Base-by-base conservation (phyloP, 1,140 invertebrate species). In the Macrosteles quadrilineatus region DNA sequence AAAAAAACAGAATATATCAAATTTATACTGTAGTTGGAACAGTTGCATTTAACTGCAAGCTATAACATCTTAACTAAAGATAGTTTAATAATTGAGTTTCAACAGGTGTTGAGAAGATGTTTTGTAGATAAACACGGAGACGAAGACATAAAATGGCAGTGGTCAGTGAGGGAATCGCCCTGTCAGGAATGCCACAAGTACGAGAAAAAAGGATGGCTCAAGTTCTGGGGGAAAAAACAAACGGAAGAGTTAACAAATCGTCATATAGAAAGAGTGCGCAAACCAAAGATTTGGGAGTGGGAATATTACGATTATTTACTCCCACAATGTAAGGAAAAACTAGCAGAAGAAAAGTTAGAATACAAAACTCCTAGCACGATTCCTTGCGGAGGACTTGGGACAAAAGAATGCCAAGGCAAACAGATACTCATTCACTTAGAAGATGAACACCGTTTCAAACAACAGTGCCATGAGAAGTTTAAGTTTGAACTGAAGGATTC, bases 141-240 rank as follows among this genome's bases (percentile, higher is more conserved):
- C n/a, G 55, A 59, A 23, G 55, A 59, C 27, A 59, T 59, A 25
- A 59, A 59, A n/a, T 59, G 55, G 55, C 55, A 59, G 25, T 59
- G 55, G 55, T 25, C 21, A 11, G 55, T 59, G 21, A 14, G 55
- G 11, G 55, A 59, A 9, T 59, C 55, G 12, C 55, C 55, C 1
- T 59, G 55, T 30, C 21, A 11, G 21, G 21, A 25, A n/a, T 59
- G 55, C 23, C 25, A 59, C 55, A 25, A 27, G 55, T 59, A 27
- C 23, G n/a, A 6, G 2, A 59, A 59, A n/a, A 59, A 29, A n/a
- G 55, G 55, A 21, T 59, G 21, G 23, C 27, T 59, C 6, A 1
- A 14, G 4, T 27, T 27, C 4, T 27, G 25, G 2, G 4, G 25
- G 2, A 59, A 59, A 30, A 2, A n/a, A 6, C 12, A 59, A 23